Percentiles rank a stretch among this genome's conserved stretches.
phyloP scores from a whole-genome alignment of 2,797 vertebrate genomes.

The Hippoglossus hippoglossus region DNA sequence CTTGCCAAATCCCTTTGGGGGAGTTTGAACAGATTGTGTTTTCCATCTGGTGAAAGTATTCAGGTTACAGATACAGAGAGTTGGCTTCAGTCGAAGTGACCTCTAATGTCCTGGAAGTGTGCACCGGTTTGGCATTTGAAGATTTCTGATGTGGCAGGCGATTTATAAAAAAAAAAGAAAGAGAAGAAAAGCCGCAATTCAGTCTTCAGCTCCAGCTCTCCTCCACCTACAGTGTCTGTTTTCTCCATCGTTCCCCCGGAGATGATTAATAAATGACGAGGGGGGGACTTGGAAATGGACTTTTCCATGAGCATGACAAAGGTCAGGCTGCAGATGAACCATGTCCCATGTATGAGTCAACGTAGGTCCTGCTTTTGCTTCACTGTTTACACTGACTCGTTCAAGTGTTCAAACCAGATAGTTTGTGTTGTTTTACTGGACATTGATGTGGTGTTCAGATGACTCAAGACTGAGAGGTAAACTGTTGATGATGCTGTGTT shows the following conservation, averaged over 20 bases:
- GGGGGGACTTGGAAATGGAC: slow-evolving; percentile 18
- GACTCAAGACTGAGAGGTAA: neutral
- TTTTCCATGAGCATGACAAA: slow-evolving; percentile 39
- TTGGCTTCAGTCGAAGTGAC: slow-evolving; percentile 69
- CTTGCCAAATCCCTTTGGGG: slow-evolving; percentile 79
- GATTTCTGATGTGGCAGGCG: slow-evolving; percentile 63
- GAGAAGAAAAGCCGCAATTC: slow-evolving; percentile 11
- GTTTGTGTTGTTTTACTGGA: slow-evolving; percentile 24
- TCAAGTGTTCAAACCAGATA: neutral
- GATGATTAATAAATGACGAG: slow-evolving; percentile 10
- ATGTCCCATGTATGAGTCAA: slow-evolving; percentile 1
- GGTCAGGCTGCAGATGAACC: slow-evolving; percentile 29
- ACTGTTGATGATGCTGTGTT: slow-evolving; percentile 5
- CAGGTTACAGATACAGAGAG: slow-evolving; percentile 73
- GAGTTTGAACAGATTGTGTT: slow-evolving; percentile 79
- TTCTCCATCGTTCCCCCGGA: slow-evolving; percentile 4
- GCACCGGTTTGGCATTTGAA: slow-evolving; percentile 54
- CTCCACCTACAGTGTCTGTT: neutral
- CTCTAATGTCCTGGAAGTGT: slow-evolving; percentile 68
- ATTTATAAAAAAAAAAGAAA: neutral
- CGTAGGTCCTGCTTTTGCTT: slow-evolving; percentile 52
- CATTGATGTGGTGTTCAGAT: slow-evolving; percentile 3
- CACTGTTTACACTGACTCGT: slow-evolving; percentile 38
- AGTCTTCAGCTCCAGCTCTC: slow-evolving; percentile 1
- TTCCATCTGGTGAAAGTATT: slow-evolving; percentile 83